phyloP scores from a whole-genome alignment of 2,113 vertebrate genomes.

The Rhea americana region DNA sequence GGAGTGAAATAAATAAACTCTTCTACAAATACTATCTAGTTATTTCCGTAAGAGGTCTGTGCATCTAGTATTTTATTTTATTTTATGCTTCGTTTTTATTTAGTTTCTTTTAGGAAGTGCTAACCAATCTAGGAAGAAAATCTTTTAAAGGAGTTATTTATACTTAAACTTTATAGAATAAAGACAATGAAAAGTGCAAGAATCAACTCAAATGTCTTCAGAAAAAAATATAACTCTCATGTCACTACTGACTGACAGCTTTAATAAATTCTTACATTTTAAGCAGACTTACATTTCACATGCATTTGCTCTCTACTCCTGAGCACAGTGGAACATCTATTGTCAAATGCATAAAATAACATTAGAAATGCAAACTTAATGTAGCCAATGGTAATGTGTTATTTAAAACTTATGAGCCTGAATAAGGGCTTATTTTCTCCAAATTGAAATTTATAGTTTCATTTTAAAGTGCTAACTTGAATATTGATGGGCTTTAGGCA shows the following conservation, averaged over 20 bases:
- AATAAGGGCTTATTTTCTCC: conserved; percentile 85
- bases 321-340: conserved; percentile 77
- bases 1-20: background rate
- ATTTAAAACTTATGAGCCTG: conserved; percentile 87
- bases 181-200: conserved; percentile 59
- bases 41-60: background rate
- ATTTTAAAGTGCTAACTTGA: conserved; percentile 79
- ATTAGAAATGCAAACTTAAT: conserved; percentile 82
- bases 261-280: conserved; percentile 82
- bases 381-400: conserved; percentile 82
- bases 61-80: background rate
- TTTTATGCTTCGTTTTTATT: conserved; percentile 22
- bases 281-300: conserved; percentile 76
- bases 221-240: conserved; percentile 76
- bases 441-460: conserved; percentile 89
- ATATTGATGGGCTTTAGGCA: conserved; percentile 77
- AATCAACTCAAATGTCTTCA: conserved; percentile 71
- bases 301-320: conserved; percentile 71
- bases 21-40: rapidly evolving
- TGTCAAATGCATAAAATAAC: conserved; percentile 81
- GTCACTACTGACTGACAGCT: conserved; percentile 80
- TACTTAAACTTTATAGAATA: conserved; percentile 54
- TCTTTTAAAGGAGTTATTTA: conserved; percentile 47
- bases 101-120: background rate
- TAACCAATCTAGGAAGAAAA: conserved; percentile 19